phyloP scores from a whole-genome alignment of 2,113 vertebrate genomes.

The Macquaria australasica region DNA sequence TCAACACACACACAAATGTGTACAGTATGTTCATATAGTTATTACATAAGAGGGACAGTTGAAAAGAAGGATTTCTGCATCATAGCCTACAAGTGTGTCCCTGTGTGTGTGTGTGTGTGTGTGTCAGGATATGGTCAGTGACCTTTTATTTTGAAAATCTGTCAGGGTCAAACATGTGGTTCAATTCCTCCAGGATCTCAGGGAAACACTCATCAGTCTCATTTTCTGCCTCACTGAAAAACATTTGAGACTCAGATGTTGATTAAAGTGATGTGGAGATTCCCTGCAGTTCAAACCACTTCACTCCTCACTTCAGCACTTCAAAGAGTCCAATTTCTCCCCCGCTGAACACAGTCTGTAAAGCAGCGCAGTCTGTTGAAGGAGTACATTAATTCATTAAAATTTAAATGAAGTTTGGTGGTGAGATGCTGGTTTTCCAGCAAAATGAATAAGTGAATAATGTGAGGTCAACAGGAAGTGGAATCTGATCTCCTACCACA shows the following conservation, averaged over 20 bases:
- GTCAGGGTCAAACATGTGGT: neutral
- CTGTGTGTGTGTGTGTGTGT: neutral
- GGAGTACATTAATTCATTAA: neutral
- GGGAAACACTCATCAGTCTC: neutral
- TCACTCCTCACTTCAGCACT: neutral
- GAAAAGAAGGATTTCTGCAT: constrained; percentile 55
- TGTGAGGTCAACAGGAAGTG: too few species aligned
- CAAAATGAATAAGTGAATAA: neutral
- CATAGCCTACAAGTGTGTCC: neutral
- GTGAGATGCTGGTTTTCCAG: neutral
- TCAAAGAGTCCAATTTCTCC: neutral
- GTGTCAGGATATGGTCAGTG: neutral
- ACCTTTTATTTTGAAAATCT: constrained; percentile 20
- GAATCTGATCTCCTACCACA: too few species aligned
- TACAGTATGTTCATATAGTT: constrained; percentile 12
- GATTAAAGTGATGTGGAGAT: neutral
- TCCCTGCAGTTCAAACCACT: constrained; percentile 12
- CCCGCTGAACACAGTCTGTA: too few species aligned
- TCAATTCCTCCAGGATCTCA: neutral
- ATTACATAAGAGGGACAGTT: constrained; percentile 28
- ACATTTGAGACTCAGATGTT: neutral
- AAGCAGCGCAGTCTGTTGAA: neutral
- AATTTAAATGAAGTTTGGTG: neutral
- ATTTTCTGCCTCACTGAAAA: neutral
- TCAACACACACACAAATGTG: constrained; percentile 15